Evolutionary conservation across 2,797 vertebrate genomes (phyloP).

Genomic region (Micromesistius poutassou): DNA sequence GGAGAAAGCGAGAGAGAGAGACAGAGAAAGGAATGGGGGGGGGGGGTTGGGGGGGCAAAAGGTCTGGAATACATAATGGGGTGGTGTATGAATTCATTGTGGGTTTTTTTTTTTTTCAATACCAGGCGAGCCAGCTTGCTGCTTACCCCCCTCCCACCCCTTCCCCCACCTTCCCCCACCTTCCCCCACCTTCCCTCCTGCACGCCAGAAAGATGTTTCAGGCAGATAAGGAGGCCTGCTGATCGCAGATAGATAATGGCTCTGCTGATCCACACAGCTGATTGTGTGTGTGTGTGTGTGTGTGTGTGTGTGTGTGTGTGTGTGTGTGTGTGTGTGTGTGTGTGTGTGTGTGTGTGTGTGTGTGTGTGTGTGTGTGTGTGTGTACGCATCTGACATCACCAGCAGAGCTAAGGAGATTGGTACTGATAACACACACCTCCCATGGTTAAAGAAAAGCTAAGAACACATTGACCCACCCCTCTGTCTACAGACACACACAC

Average conservation of each 20-base stretch:
- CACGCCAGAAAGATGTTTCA: slow-evolving; percentile 59
- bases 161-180: slow-evolving; percentile 34
- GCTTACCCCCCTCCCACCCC: slow-evolving; percentile 47
- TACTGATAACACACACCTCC: slow-evolving; percentile 68
- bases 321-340: slow-evolving; percentile 5
- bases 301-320: slow-evolving; percentile 17
- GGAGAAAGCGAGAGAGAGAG: slow-evolving; percentile 41
- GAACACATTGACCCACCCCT: slow-evolving; percentile 43
- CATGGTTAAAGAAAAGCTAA: slow-evolving; percentile 41
- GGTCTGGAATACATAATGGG: slow-evolving; percentile 52
- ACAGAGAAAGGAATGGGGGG: slow-evolving; percentile 49
- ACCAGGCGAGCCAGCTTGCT: slow-evolving; percentile 54
- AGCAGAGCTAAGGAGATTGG: slow-evolving; percentile 59
- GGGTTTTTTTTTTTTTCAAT: slow-evolving; percentile 59
- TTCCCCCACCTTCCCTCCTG: slow-evolving; percentile 28
- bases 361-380: slow-evolving; percentile 3
- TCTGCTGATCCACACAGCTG: slow-evolving; percentile 59
- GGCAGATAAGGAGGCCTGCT: slow-evolving; percentile 67
- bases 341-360: slow-evolving; percentile 6
- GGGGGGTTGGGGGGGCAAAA: slow-evolving; percentile 9
- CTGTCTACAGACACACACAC: too few species aligned
- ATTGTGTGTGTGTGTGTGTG: slow-evolving; percentile 32
- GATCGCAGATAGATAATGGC: slow-evolving; percentile 69
- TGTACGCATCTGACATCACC: slow-evolving; percentile 64
- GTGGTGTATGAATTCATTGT: slow-evolving; percentile 64